phyloP scores from a whole-genome alignment of 2,113 vertebrate genomes.

The Cryptomyrus ogoouensis region DNA sequence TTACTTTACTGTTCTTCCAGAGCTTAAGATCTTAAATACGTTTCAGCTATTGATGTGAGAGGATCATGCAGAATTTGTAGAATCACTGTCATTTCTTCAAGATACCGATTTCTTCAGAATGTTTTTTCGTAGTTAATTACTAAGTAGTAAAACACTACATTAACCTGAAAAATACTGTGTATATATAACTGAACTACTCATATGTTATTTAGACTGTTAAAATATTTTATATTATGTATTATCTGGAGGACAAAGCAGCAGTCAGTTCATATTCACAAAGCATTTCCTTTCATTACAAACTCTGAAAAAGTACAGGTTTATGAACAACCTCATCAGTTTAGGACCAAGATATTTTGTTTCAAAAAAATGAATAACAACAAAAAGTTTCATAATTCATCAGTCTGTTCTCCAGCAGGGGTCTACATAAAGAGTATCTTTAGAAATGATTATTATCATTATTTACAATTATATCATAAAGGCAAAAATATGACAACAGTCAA shows the following conservation, averaged over 20 bases:
- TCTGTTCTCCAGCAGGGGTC: not conserved
- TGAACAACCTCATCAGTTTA: slow-evolving; percentile 1
- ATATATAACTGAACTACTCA: not conserved
- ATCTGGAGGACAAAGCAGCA: not conserved
- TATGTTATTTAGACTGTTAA: not conserved
- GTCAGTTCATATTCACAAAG: not conserved
- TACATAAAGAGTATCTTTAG: not conserved
- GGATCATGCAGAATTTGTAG: not conserved
- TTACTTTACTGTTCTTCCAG: not conserved
- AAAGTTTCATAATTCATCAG: not conserved
- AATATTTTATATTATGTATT: not conserved
- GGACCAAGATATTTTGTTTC: slow-evolving; percentile 22
- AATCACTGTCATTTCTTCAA: not conserved
- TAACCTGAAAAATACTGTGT: not conserved
- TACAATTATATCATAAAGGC: not conserved
- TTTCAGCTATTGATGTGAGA: not conserved
- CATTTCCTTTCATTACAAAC: not conserved
- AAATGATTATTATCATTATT: not conserved
- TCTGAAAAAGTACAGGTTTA: not conserved
- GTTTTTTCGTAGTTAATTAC: slow-evolving; percentile 6
- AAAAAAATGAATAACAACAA: not conserved
- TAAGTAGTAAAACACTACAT: not conserved
- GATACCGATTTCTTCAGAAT: not conserved
- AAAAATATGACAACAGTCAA: not conserved
- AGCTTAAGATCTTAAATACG: slow-evolving; percentile 14